A percentile compares a stretch with the other conserved stretches of the same genome.
These are phyloP conservation scores for Pachypeltis micranthus DNA, from an alignment of 1,140 invertebrate genomes.

Conservation along the genomic window DNA sequence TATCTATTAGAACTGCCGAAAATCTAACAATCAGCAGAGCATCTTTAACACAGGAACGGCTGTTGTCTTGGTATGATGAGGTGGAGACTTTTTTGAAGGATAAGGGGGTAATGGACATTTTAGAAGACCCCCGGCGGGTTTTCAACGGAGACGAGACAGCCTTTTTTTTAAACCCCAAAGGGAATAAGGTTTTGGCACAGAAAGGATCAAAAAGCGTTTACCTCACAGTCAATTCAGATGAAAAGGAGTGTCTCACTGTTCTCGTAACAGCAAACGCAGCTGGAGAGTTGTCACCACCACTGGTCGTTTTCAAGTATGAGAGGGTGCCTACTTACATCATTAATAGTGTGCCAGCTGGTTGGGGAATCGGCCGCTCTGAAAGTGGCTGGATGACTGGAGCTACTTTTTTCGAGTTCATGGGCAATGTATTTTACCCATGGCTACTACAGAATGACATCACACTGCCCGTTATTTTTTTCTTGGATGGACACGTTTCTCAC, in stretches of 20 bases:
- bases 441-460: conserved; percentile 20
- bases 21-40: conserved; percentile 26
- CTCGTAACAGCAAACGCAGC: conserved; percentile 16
- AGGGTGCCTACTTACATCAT: conserved; percentile 29
- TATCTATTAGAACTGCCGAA: conserved; percentile 26
- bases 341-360: conserved; percentile 28
- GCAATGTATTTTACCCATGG: conserved; percentile 24
- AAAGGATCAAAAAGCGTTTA: conserved; percentile 19
- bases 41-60: conserved; percentile 26
- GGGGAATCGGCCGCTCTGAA: conserved; percentile 31
- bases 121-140: conserved; percentile 22
- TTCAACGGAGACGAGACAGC: conserved; percentile 25
- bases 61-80: conserved; percentile 29
- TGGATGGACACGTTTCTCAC: conserved; percentile 36
- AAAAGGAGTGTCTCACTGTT: conserved; percentile 20
- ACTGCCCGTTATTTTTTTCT: conserved; percentile 33
- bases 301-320: conserved; percentile 23
- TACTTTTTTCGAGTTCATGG: background rate
- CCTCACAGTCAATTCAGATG: background rate
- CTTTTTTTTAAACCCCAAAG: conserved; percentile 22
- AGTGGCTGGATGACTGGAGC: background rate
- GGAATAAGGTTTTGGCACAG: conserved; percentile 8
- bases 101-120: conserved; percentile 20
- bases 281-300: conserved; percentile 15
- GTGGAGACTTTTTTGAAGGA: conserved; percentile 26